Evolutionary conservation across 2,113 vertebrate species (phyloP), one percentile per base, ranked within the genome.

Genomic region (Brachyistius frenatus): DNA sequence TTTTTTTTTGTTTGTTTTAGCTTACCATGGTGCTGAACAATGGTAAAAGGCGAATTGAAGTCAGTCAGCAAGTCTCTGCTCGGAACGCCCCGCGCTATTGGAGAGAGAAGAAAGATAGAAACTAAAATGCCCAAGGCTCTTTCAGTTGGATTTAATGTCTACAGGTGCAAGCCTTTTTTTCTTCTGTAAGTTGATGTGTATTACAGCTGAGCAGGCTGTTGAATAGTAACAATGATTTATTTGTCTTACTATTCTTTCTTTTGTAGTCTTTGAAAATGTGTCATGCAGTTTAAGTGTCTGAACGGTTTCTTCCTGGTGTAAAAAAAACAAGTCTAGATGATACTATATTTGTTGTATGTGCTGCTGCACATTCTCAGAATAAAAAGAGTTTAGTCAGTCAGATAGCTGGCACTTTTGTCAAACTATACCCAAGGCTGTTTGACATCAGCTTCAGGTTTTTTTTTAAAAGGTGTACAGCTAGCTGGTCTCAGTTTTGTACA

Each of bases 1-100:
- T 41, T 41, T 7, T 41, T 5, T 41, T 56, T 15, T 39, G 16
- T 57, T 63, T 58, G 4, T 14, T 54, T 55, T 41, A 41, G 57
- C 33, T 44, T 49, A 32, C 61, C 3, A 4, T 14, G 14, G 47
- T 52, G 65, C 77, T 61, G 70, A 75, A 44, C 69, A 66, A 33
- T 56, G 63, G 64, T 80, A 57, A 61, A 23, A 54, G 53, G 33
- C 55, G 1, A 62, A 41, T 36, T 7, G 30, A 13, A 66, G 9
- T 36, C 62, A 52, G 68, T n/a, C 41, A 57, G 41, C 52, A 23
- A 47, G 46, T 31, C 41, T 30, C 69, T 41, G 46, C 46, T 58
- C 52, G 41, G 56, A 61, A 14, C 15, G 16, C 32, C 10, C 32
- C 10, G 4, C 2, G 0, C n/a, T 8, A 49, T 30, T 35, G 47